Conservation (phyloP, 2,797 vertebrate genomes). For the Streptopelia turtur region DNA sequence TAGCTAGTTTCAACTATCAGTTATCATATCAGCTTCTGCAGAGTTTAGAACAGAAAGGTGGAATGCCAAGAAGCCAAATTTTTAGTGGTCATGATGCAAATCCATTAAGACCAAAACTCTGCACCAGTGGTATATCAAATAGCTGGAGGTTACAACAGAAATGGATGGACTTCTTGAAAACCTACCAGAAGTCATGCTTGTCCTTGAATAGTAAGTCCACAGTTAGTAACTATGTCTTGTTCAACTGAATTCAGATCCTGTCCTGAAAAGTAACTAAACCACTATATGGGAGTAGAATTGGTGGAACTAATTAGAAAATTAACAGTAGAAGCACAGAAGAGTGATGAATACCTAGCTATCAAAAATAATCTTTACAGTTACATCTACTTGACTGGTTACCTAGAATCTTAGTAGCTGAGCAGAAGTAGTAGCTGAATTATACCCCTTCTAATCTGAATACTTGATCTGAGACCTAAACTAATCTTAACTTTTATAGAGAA, state of each 20-base stretch:
- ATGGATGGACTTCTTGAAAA: not conserved
- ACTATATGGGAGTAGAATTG: not conserved
- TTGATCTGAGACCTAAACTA: not conserved
- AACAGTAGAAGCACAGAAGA: not conserved
- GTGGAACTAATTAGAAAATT: not conserved
- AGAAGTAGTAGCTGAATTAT: not conserved
- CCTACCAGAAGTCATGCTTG: not conserved
- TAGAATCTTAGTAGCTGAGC: not conserved
- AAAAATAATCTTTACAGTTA: not conserved
- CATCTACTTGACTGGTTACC: not conserved
- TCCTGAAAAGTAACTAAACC: not conserved
- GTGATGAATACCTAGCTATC: not conserved
- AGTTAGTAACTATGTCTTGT: not conserved
- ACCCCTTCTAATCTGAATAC: not conserved
- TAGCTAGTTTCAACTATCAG: not conserved
- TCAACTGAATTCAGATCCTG: not conserved
- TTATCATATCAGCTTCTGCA: not conserved
- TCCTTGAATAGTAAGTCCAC: not conserved
- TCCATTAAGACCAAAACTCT: not conserved
- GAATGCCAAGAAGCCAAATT: not conserved
- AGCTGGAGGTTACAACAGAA: not conserved
- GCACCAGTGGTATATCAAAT: not conserved
- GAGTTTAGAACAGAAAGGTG: not conserved
- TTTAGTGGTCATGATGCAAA: not conserved
- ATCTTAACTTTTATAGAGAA: not conserved